Conservation (phyloP, 2,797 vertebrate genomes). For the Ciconia nigra region DNA sequence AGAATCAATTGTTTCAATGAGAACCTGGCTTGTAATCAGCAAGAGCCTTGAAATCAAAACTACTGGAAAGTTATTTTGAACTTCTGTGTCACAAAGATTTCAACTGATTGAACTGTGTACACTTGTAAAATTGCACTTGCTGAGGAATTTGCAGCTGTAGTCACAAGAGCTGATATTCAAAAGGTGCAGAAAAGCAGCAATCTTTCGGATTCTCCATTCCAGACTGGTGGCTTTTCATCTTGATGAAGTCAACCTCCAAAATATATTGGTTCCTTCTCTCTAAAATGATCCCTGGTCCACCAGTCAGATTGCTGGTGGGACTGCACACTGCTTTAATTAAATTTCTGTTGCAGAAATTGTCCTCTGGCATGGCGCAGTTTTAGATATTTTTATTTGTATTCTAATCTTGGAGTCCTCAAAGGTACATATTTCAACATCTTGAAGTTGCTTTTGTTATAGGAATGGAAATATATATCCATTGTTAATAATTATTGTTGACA, state of each 20-base stretch:
- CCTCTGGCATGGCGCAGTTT: slow-evolving; percentile 66
- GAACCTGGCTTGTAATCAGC: slow-evolving; percentile 54
- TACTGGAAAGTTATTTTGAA: slow-evolving; percentile 57
- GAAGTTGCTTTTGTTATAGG: slow-evolving; percentile 76
- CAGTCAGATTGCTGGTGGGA: slow-evolving; percentile 55
- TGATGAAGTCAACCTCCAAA: slow-evolving; percentile 47
- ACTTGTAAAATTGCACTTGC: slow-evolving; percentile 59
- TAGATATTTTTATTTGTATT: slow-evolving; percentile 71
- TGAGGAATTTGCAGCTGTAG: slow-evolving; percentile 49
- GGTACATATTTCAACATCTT: slow-evolving; percentile 73
- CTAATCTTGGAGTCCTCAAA: slow-evolving; percentile 65
- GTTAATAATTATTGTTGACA: slow-evolving; percentile 78
- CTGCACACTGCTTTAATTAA: slow-evolving; percentile 58
- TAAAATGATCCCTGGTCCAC: slow-evolving; percentile 31
- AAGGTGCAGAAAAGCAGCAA: slow-evolving; percentile 48
- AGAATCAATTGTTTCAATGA: slow-evolving; percentile 54
- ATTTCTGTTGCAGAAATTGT: slow-evolving; percentile 66
- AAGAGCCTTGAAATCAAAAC: slow-evolving; percentile 59
- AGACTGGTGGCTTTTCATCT: slow-evolving; percentile 47
- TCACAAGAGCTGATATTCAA: slow-evolving; percentile 10
- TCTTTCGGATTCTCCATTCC: not conserved
- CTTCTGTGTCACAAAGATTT: slow-evolving; percentile 59
- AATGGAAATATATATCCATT: slow-evolving; percentile 79
- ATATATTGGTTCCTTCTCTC: slow-evolving; percentile 27
- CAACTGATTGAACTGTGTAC: slow-evolving; percentile 58